These are phyloP conservation scores for Diadegma fenestrale DNA, from an alignment of 2,888 invertebrate genomes.

Conservation along the genomic window DNA sequence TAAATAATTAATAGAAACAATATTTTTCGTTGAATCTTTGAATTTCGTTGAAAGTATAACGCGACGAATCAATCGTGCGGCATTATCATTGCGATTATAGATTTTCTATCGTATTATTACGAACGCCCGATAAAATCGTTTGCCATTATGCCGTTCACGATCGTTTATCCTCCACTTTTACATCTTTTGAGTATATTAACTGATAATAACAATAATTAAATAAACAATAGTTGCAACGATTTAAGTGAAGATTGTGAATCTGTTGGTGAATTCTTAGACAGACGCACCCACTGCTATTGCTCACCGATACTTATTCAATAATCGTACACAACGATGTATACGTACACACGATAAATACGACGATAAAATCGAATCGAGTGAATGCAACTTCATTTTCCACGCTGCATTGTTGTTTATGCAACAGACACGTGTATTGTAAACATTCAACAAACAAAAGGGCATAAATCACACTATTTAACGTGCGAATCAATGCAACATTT, in stretches of 20 bases:
- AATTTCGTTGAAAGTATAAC: too few relatives aligned
- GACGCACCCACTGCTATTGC: slow-evolving; percentile 67
- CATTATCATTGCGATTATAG: slow-evolving; percentile 19
- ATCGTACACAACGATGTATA: slow-evolving; percentile 15
- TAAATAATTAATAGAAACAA: too few relatives aligned
- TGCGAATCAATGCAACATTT: slow-evolving; percentile 6
- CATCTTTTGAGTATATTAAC: slow-evolving; percentile 16
- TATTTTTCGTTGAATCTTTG: too few relatives aligned
- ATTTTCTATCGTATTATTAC: slow-evolving; percentile 50
- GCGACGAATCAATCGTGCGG: slow-evolving; percentile 45
- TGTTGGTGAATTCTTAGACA: slow-evolving; percentile 54
- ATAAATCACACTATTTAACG: slow-evolving; percentile 41
- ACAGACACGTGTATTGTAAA: slow-evolving; percentile 29
- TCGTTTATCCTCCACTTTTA: slow-evolving; percentile 55
- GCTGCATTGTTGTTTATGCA: slow-evolving; percentile 72
- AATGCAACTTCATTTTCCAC: slow-evolving; percentile 78
- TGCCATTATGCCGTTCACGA: slow-evolving; percentile 53
- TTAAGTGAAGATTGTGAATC: slow-evolving; percentile 46
- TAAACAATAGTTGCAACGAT: slow-evolving; percentile 23
- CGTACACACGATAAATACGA: slow-evolving; percentile 29
- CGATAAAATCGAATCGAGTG: slow-evolving; percentile 43
- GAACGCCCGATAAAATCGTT: slow-evolving; percentile 60
- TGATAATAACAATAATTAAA: slow-evolving; percentile 28
- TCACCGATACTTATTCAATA: slow-evolving; percentile 26
- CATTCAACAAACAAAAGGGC: slow-evolving; percentile 27